A percentile compares a stretch with the other conserved stretches of the same genome.
These are phyloP conservation scores for Pentamera pediparva DNA, from an alignment of 53 echinoderm and acorn worm genomes.

Conservation along the genomic window DNA sequence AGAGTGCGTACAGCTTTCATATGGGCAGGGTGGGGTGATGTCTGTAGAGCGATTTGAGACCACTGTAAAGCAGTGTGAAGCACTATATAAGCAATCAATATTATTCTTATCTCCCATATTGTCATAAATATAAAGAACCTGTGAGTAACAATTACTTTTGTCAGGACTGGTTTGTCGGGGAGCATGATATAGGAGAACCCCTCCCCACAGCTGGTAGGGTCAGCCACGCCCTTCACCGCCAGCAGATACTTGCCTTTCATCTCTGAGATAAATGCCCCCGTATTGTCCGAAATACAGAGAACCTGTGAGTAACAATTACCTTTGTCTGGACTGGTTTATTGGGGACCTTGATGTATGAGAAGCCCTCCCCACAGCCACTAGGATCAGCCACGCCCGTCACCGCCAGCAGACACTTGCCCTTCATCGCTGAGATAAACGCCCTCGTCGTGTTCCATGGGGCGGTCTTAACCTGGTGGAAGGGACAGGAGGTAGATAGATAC, in stretches of 20 bases:
- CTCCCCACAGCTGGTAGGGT: constrained; percentile 90
- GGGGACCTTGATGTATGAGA: constrained; percentile 96
- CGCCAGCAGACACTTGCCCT: constrained; percentile 88
- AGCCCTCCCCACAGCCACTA: constrained; percentile 88
- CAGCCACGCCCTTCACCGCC: constrained; percentile 85
- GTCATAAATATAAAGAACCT: too few relatives aligned
- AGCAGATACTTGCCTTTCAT: constrained; percentile 97
- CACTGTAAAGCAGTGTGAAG: too few relatives aligned
- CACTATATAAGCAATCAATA: too few relatives aligned
- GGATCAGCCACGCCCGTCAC: constrained; percentile 93
- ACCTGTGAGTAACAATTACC: too few relatives aligned
- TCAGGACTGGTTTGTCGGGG: constrained; percentile 83
- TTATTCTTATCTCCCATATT: too few relatives aligned
- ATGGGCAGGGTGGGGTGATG: too few relatives aligned
- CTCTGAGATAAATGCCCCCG: constrained; percentile 93
- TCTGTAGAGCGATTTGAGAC: too few relatives aligned
- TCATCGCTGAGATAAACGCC: constrained; percentile 98
- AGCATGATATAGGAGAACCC: constrained; percentile 97
- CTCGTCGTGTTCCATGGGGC: constrained; percentile 99
- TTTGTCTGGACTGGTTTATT: constrained; percentile 89
- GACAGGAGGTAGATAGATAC: too few relatives aligned
- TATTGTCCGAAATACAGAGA: too few relatives aligned
- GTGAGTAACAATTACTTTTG: too few relatives aligned
- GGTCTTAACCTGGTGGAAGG: constrained; percentile 88
- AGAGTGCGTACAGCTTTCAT: too few relatives aligned